A percentile compares a stretch with the other conserved stretches of the same genome.
phyloP scores from a whole-genome alignment of 2,888 invertebrate species.

The Teleogryllus oceanicus region DNA sequence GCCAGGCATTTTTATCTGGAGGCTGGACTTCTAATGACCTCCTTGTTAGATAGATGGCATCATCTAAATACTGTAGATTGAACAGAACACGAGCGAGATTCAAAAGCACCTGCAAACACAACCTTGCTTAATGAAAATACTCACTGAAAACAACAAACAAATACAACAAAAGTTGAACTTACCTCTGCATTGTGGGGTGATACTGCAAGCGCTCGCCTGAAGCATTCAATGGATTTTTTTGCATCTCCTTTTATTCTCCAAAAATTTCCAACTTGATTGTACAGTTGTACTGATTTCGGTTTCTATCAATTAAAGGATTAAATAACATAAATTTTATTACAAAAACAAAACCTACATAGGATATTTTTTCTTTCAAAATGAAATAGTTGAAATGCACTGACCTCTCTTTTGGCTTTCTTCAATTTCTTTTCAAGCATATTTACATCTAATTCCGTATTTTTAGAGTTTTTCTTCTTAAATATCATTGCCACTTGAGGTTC shows the following conservation, averaged over 20 bases:
- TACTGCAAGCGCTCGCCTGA: slow-evolving; percentile 77
- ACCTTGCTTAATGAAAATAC: slow-evolving; percentile 12
- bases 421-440: slow-evolving; percentile 68
- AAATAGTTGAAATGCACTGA: slow-evolving; percentile 40
- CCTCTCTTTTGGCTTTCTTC: slow-evolving; percentile 73
- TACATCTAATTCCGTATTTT: slow-evolving; percentile 67
- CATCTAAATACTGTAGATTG: slow-evolving; percentile 83
- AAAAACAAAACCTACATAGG: background rate
- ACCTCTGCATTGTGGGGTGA: slow-evolving; percentile 83
- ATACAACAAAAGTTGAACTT: background rate
- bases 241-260: slow-evolving; percentile 88
- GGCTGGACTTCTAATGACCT: slow-evolving; percentile 80
- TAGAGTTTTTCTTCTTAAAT: slow-evolving; percentile 62
- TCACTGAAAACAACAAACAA: background rate
- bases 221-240: slow-evolving; percentile 82
- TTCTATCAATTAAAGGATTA: slow-evolving; percentile 51
- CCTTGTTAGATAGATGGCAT: slow-evolving; percentile 82
- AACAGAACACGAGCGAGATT: slow-evolving; percentile 81
- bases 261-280: slow-evolving; percentile 88
- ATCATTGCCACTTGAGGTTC: slow-evolving; percentile 78
- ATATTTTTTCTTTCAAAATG: background rate
- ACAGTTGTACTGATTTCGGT: slow-evolving; percentile 77
- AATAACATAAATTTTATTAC: background rate
- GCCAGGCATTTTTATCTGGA: slow-evolving; percentile 83
- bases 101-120: slow-evolving; percentile 60